Evolutionary conservation across 2,113 vertebrate genomes (phyloP).

Genomic region (Lycaon pictus): DNA sequence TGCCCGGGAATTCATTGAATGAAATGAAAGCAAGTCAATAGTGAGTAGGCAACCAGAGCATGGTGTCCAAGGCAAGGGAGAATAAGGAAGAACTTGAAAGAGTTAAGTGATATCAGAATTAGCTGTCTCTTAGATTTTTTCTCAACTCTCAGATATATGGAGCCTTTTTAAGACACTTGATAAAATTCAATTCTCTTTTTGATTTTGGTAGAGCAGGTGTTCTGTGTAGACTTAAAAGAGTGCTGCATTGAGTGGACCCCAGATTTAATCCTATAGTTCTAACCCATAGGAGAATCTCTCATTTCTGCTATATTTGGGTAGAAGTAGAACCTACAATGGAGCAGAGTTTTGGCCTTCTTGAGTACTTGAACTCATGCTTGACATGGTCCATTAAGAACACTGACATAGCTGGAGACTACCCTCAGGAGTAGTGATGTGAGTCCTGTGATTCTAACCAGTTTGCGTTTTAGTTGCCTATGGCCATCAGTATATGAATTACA

Average conservation of each 20-base stretch:
- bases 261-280: not conserved
- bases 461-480: not conserved
- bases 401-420: not conserved
- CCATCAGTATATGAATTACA: not conserved
- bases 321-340: not conserved
- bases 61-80: not conserved
- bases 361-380: not conserved
- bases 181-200: not conserved
- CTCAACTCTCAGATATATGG: not conserved
- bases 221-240: not conserved
- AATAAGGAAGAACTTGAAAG: not conserved
- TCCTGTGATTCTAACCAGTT: not conserved
- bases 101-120: not conserved
- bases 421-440: not conserved
- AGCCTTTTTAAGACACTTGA: not conserved
- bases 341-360: not conserved
- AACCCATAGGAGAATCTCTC: not conserved
- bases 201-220: not conserved
- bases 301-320: not conserved
- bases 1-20: slow-evolving; percentile 15
- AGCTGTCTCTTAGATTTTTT: not conserved
- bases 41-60: not conserved
- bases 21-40: not conserved
- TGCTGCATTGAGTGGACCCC: not conserved
- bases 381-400: not conserved